Conservation (phyloP, 30 jellyfish, hydroid and myxozoan genomes). For the Aurelia aurita region DNA sequence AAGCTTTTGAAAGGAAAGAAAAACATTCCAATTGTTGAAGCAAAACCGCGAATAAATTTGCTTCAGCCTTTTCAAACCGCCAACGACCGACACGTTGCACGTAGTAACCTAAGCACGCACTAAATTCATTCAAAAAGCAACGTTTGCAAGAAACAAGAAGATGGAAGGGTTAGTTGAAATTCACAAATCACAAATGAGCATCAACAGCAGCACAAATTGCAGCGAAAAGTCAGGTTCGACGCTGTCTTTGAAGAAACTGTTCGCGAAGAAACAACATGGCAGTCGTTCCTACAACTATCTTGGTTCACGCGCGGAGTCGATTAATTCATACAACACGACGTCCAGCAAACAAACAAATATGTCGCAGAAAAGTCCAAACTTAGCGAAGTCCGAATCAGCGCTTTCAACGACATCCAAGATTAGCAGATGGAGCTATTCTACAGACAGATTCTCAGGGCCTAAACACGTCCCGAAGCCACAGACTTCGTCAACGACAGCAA, state of each 20-base stretch:
- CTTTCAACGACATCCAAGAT: constrained; percentile 41
- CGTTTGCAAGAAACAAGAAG: not conserved
- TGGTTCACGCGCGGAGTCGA: constrained; percentile 59
- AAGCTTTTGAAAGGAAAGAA: too few relatives aligned
- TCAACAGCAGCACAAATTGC: not conserved
- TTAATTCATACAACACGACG: constrained; percentile 53
- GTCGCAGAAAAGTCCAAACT: constrained; percentile 31
- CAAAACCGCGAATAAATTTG: too few relatives aligned
- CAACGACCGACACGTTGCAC: too few relatives aligned
- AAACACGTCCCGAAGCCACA: constrained; percentile 32
- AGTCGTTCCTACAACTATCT: constrained; percentile 24
- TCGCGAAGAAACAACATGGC: constrained; percentile 41
- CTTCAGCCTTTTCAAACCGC: too few relatives aligned
- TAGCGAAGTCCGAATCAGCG: constrained; percentile 29
- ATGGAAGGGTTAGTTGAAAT: constrained; percentile 73
- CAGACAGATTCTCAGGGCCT: constrained; percentile 63
- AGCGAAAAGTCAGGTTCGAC: constrained; percentile 59
- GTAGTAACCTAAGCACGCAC: too few relatives aligned
- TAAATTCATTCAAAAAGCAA: too few relatives aligned
- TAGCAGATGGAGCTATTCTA: constrained; percentile 48
- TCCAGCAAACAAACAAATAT: constrained; percentile 8
- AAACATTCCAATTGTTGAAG: too few relatives aligned
- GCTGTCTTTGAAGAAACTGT: constrained; percentile 54
- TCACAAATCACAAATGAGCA: constrained; percentile 54
- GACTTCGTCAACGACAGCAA: not conserved